These are phyloP conservation scores for Chloebia gouldiae DNA, from an alignment of 2,113 vertebrate species.

Conservation along the genomic window DNA sequence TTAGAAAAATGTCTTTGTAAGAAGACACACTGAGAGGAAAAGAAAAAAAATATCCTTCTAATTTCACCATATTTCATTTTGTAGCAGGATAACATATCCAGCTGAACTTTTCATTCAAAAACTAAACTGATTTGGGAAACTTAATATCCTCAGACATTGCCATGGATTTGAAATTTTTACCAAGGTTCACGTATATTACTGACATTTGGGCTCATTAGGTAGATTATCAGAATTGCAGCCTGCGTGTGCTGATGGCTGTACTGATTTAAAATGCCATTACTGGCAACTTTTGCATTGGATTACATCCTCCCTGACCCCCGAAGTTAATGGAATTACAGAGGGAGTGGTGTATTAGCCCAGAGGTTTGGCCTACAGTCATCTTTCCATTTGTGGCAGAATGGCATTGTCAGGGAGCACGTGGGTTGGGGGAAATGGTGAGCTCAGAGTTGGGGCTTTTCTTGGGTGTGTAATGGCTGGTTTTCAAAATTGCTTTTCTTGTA, in stretches of 20 bases:
- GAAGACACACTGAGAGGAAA: neutral
- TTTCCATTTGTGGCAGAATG: constrained; percentile 2
- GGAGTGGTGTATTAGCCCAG: neutral
- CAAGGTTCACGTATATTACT: neutral
- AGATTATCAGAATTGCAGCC: neutral
- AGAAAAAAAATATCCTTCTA: neutral
- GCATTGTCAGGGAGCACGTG: neutral
- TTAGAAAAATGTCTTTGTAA: neutral
- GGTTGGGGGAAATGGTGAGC: neutral
- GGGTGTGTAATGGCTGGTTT: neutral
- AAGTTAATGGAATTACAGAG: constrained; percentile 30
- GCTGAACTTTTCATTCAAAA: neutral
- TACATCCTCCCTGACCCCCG: neutral
- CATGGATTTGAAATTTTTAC: neutral
- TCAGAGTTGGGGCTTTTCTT: constrained; percentile 31
- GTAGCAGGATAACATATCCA: neutral
- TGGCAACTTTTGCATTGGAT: constrained; percentile 47
- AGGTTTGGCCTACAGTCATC: constrained; percentile 33
- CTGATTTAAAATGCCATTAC: constrained; percentile 58
- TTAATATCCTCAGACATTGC: neutral
- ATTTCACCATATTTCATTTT: neutral
- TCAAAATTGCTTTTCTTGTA: constrained; percentile 15
- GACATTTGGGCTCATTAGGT: neutral
- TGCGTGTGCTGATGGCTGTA: neutral
- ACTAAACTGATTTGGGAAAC: neutral